Base-by-base conservation (phyloP, 2,888 invertebrate genomes). In the Cryptus armator region DNA sequence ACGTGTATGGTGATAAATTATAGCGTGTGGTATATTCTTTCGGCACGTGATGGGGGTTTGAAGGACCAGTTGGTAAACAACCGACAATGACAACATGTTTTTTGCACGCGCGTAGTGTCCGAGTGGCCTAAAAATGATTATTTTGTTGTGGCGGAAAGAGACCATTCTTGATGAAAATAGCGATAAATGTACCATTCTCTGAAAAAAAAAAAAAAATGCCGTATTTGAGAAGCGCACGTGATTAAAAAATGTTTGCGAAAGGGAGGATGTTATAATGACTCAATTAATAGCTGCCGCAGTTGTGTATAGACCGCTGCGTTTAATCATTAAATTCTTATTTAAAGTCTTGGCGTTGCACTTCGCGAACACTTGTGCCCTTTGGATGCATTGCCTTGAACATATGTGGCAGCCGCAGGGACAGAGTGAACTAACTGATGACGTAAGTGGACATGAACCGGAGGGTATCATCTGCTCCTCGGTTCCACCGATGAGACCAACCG, bases 401-500 rank as follows among this genome's bases (percentile, higher is more conserved):
- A 14, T 3, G 12, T 4, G n/a, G 48, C 14, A 48, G 14, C 48
- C 48, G 48, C 53, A 79, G 48, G 29, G 24, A 29, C 37, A 9
- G 7, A 72, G 43, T 56, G 53, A 66, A 64, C 44, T 24, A 56
- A 66, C 72, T 44, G 66, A 81, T 70, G 81, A 64, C 67, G 68
- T 44, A 70, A 81, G 75, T 59, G 68, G 59, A 59, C 12, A 59
- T 24, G 43, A 37, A 53, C 19, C 48, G 51, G 29, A 72, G 71
- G 64, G 86, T 72, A 84, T 81, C 85, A 85, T 88, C 87, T 86
- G 87, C 86, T 86, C 83, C 56, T 82, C 80, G 83, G 70, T 53
- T 59, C 68, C n/a, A 44, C 48, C 53, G 59, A 67, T 72, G 78
- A 53, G 79, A 32, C 74, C 87, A 88, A 90, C 91, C 91, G 91